A percentile compares a stretch with the other conserved stretches of the same genome.
These are phyloP conservation scores for Pantelozetes paolii DNA, from an alignment of 2,888 invertebrate genomes.

Conservation along the genomic window DNA sequence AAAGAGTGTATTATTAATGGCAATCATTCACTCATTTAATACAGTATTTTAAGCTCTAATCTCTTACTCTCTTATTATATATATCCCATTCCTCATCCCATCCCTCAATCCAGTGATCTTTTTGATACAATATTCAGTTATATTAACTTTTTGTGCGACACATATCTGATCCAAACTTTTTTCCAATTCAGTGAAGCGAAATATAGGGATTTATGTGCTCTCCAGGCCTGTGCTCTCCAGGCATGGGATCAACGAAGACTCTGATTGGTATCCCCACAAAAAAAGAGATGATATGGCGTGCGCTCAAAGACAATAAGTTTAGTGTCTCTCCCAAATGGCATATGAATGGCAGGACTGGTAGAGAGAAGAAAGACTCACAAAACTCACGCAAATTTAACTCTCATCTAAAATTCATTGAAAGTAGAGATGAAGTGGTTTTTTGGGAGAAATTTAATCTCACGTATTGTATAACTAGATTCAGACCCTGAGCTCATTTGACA, in stretches of 20 bases:
- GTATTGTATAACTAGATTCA: conserved; percentile 4
- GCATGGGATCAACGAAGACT: conserved; percentile 33
- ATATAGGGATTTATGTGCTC: conserved; percentile 33
- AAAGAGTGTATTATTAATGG: no score
- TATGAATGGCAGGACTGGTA: conserved; percentile 9
- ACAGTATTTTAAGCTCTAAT: conserved; percentile 23
- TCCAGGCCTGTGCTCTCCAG: conserved; percentile 24
- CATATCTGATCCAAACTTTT: conserved; percentile 22
- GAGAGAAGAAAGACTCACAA: not conserved
- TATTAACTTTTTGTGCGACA: conserved; percentile 29
- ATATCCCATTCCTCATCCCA: conserved; percentile 3
- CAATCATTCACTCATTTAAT: not conserved
- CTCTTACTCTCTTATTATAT: conserved; percentile 26
- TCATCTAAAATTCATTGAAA: conserved; percentile 35
- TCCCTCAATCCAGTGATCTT: conserved; percentile 26
- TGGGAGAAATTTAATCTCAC: conserved; percentile 29
- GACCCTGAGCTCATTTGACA: not conserved
- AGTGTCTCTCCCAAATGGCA: conserved; percentile 36
- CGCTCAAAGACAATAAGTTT: conserved; percentile 35
- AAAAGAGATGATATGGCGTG: conserved; percentile 34
- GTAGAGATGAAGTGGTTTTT: conserved; percentile 29
- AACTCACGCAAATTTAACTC: conserved; percentile 33
- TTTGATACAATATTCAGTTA: conserved; percentile 36
- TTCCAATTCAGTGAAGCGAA: conserved; percentile 37
- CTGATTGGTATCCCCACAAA: conserved; percentile 34